Evolutionary conservation across 2,888 invertebrate genomes (phyloP).

Genomic region (Marronus borbonicus): DNA sequence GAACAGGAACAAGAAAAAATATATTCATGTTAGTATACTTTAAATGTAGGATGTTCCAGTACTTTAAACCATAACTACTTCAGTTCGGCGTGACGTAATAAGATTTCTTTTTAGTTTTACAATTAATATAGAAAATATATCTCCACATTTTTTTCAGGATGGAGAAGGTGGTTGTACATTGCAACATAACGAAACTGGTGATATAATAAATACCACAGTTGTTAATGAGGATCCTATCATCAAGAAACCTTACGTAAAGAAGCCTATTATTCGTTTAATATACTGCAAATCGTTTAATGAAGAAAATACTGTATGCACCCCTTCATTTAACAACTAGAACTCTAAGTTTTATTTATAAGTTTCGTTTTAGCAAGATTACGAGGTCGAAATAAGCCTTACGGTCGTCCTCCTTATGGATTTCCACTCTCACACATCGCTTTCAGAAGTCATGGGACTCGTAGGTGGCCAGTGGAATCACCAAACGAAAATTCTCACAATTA

Average conservation of each 20-base stretch:
- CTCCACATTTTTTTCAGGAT: slow-evolving; percentile 67
- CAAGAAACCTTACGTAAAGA: slow-evolving; percentile 67
- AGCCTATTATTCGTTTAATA: slow-evolving; percentile 74
- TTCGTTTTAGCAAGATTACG: slow-evolving; percentile 75
- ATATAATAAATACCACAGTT: slow-evolving; percentile 71
- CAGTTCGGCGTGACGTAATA: too few species aligned
- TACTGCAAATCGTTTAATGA: slow-evolving; percentile 75
- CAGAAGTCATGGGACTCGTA: slow-evolving; percentile 83
- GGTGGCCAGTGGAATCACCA: slow-evolving; percentile 73
- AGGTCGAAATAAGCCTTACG: slow-evolving; percentile 74
- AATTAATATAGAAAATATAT: not conserved
- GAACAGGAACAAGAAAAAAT: slow-evolving; percentile 71
- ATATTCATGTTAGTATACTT: slow-evolving; percentile 70
- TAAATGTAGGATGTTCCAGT: too few species aligned
- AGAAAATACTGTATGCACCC: slow-evolving; percentile 73
- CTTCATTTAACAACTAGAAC: not conserved
- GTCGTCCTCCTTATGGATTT: slow-evolving; percentile 79
- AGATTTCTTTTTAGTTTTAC: not conserved
- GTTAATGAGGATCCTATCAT: slow-evolving; percentile 67
- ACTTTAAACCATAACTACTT: too few species aligned
- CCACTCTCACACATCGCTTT: slow-evolving; percentile 80
- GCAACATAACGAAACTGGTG: slow-evolving; percentile 76
- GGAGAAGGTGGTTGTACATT: slow-evolving; percentile 79
- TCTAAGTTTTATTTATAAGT: not conserved
- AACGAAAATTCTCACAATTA: slow-evolving; percentile 68